A percentile compares a stretch with the other conserved stretches of the same genome.
Evolutionary conservation across 1,140 invertebrate genomes (phyloP).

Genomic region (Eupristina koningsbergeri): DNA sequence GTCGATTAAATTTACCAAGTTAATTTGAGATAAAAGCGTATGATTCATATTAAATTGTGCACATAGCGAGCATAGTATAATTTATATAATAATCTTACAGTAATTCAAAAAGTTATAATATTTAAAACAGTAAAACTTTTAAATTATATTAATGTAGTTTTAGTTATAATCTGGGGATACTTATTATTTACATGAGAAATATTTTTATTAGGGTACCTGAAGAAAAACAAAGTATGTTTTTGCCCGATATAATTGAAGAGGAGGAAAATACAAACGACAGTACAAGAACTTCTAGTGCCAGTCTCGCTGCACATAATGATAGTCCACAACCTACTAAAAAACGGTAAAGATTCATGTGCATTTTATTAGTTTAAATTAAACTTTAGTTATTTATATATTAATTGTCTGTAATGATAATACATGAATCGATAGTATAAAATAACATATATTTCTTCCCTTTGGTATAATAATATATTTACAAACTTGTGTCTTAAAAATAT

Average conservation of each 20-base stretch:
- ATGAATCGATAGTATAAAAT: no score
- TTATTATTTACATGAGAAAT: not conserved
- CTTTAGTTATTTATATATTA: no score
- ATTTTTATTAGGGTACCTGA: slow-evolving; percentile 74
- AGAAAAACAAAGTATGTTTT: slow-evolving; percentile 77
- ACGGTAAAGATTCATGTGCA: slow-evolving; percentile 61
- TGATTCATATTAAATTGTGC: not conserved
- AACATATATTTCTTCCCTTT: no score
- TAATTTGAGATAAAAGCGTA: not conserved
- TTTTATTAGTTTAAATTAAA: no score
- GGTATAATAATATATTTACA: no score
- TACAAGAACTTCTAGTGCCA: slow-evolving; percentile 62
- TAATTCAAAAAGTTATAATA: not conserved
- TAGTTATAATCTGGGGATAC: not conserved
- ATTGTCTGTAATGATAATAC: no score
- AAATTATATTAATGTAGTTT: not conserved
- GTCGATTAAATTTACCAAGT: not conserved
- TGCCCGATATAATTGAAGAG: slow-evolving; percentile 77
- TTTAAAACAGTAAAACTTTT: not conserved
- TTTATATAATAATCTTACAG: not conserved
- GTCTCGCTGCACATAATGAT: slow-evolving; percentile 60
- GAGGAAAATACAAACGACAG: slow-evolving; percentile 68
- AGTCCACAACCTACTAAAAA: slow-evolving; percentile 59
- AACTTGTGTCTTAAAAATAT: no score
- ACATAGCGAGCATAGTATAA: no score